Base-by-base conservation (phyloP, 2,888 invertebrate species). In the Pyrochroa serraticornis region DNA sequence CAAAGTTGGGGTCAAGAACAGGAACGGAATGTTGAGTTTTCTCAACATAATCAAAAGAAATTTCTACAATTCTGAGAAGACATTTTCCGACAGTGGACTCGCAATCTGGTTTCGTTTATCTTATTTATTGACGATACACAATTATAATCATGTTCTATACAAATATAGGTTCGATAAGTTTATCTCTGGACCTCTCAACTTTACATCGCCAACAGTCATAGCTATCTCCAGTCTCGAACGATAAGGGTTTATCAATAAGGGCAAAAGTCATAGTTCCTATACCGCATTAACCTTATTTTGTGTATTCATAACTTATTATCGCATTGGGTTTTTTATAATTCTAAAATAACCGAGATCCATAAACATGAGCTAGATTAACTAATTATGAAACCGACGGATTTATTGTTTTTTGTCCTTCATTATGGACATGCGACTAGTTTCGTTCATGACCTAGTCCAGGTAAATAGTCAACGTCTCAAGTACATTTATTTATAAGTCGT, bases 231-330 rank as follows among this genome's bases (percentile, higher is more conserved):
- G 22, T 53, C 53, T 42, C 22, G 36, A 10, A 30, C 14, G 53
- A 53, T 53, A 53, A 53, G 46, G 46, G 53, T 53, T 53, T 53
- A 53, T 53, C 53, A 35, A 22, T 44, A 46, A 53, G 22, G 22
- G 41, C 53, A 53, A 46, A 53, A 53, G 53, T 46, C 53, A 42
- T n/a, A 52, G 44, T 44, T 44, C 52, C 38, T 45, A n/a, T 44
- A 42, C 43, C 50, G 41, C 14, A 49, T 49, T 49, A 50, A 50
- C 50, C 50, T 50, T 50, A 49, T 39, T 49, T 22, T 22, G 22
- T 22, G 22, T 22, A 30, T 42, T 31, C 10, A 31, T 30, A 33
- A 36, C 38, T 39, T 9, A 42, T 52, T 52, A 52, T 52, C 52
- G 37, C 22, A 22, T 14, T 22, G 35, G 14, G 36, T 45, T 22